phyloP scores from a whole-genome alignment of 2,113 vertebrate species.

The Vicugna pacos region DNA sequence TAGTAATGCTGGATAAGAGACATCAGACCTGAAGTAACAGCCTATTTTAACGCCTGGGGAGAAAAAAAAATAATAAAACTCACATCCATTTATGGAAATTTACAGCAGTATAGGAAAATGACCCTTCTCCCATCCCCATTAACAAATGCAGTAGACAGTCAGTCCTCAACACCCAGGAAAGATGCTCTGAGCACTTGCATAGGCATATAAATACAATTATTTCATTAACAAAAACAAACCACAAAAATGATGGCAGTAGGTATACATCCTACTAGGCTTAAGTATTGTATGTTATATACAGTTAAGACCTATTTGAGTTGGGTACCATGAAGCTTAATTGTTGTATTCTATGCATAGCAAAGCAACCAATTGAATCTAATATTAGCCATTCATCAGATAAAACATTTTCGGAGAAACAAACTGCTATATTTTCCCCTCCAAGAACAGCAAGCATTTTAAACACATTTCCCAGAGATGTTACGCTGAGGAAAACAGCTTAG shows the following conservation, averaged over 20 bases:
- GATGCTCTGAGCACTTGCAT: background rate
- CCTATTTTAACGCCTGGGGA: slow-evolving; percentile 7
- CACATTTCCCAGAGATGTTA: slow-evolving; percentile 39
- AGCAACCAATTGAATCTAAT: slow-evolving; percentile 73
- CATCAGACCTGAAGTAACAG: background rate
- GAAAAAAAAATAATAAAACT: background rate
- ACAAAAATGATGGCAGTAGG: background rate
- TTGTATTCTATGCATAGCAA: slow-evolving; percentile 41
- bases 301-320: background rate
- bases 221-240: background rate
- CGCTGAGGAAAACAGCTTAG: slow-evolving; percentile 63
- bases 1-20: background rate
- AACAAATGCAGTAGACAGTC: background rate
- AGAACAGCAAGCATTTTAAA: slow-evolving; percentile 59
- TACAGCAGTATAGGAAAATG: background rate
- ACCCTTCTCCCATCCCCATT: background rate
- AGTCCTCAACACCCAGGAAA: background rate
- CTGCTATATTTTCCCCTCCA: slow-evolving; percentile 52
- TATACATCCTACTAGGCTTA: background rate
- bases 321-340: slow-evolving; percentile 22
- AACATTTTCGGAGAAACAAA: slow-evolving; percentile 73
- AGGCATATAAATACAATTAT: rapidly evolving
- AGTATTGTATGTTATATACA: rapidly evolving
- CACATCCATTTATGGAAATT: background rate
- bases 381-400: slow-evolving; percentile 70